Percentiles rank a stretch among this genome's conserved stretches.
phyloP scores from a whole-genome alignment of 2,113 vertebrate genomes.

The Crocuta crocuta region DNA sequence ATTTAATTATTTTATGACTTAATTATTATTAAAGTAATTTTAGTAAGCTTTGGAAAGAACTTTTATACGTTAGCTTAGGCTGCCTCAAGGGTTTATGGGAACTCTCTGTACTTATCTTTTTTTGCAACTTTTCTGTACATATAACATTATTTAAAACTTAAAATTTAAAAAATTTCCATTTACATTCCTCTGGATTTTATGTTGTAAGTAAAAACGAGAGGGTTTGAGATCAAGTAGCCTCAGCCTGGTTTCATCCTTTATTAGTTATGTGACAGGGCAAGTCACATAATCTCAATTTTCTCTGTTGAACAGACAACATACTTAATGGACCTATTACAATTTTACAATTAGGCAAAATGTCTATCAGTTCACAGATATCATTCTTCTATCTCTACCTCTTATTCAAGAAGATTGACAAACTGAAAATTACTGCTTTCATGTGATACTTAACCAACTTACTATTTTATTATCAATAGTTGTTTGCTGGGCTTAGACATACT shows the following conservation, averaged over 20 bases:
- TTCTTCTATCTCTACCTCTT: neutral
- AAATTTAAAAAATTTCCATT: neutral
- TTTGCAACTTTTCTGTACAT: neutral
- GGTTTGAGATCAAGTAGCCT: neutral
- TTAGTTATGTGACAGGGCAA: neutral
- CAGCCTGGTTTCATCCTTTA: neutral
- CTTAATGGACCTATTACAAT: neutral
- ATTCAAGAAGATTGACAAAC: neutral
- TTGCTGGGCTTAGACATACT: neutral
- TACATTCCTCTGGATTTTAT: neutral
- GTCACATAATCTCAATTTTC: neutral
- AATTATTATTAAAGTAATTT: conserved; percentile 11
- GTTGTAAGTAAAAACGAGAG: neutral
- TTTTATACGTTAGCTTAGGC: neutral
- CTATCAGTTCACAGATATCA: neutral
- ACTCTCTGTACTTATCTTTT: neutral
- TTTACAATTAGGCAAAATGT: neutral
- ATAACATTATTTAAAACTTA: neutral
- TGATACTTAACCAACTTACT: neutral
- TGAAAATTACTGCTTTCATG: neutral
- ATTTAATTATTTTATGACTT: neutral
- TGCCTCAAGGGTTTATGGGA: neutral
- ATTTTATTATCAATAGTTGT: neutral
- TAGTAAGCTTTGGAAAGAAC: neutral
- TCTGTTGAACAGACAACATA: neutral